Conservation (phyloP, 2,888 invertebrate species). For the Sturmia bella region DNA sequence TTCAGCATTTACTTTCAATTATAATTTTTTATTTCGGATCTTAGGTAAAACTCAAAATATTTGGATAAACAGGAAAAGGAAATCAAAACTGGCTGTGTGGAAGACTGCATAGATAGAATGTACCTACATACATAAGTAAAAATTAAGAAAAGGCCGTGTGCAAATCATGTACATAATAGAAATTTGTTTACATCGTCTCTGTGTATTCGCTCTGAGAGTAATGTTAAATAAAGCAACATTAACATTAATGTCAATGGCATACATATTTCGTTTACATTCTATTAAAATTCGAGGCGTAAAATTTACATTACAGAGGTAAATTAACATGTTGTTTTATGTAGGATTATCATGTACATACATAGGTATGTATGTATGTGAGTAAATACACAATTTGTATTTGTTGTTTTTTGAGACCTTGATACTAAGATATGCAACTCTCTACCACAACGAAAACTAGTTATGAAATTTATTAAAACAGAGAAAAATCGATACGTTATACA, state of each 20-base stretch:
- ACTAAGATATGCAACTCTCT: slow-evolving; percentile 8
- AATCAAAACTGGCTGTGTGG: no score
- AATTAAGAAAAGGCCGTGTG: slow-evolving; percentile 4
- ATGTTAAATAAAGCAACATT: not conserved
- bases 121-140: not conserved
- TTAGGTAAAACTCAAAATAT: no score
- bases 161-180: not conserved
- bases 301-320: not conserved
- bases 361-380: not conserved
- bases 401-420: slow-evolving; percentile 26
- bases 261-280: not conserved
- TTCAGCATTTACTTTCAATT: no score
- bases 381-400: not conserved
- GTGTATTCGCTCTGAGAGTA: no score
- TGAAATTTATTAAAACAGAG: slow-evolving; percentile 12
- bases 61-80: no score
- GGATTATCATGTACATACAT: not conserved
- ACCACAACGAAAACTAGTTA: slow-evolving; percentile 16
- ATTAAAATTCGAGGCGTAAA: not conserved
- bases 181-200: not conserved
- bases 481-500: slow-evolving; percentile 44
- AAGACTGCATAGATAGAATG: no score
- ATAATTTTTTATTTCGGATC: no score
- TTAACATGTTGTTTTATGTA: not conserved
- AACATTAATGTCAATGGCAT: no score